Base-by-base conservation (phyloP, 2,113 vertebrate species). In the Paramormyrops kingsleyae region DNA sequence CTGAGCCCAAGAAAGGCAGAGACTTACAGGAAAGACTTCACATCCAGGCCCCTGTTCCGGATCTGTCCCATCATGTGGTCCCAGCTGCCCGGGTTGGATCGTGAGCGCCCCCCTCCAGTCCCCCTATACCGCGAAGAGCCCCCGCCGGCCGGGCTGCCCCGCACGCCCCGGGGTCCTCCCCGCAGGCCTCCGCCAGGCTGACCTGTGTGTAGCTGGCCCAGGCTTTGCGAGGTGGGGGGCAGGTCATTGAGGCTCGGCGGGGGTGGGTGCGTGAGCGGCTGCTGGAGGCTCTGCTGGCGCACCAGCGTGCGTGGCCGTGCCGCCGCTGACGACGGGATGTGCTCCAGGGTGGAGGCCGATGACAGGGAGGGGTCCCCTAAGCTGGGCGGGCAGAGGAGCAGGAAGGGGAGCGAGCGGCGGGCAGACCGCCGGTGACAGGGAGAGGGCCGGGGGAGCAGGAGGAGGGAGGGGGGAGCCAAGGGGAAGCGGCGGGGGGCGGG, bases 21-120 rank as follows among this genome's bases (percentile, higher is more conserved):
- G 87, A 99, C 98, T 99, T 97, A 99, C 98, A 99, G 96, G 94
- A 99, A 99, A 93, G 98, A 99, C 95, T 98, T 99, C 96, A 99
- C 97, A 92, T 99, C 98, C 96, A 99, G 96, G 96, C 98, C 98
- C 17, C 97, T 97, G 94, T 97, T 99, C 94, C 97, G 97, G 93
- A 99, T 98, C 95, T 99, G 97, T 94, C 98, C 97, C 97, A 99
- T 98, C 97, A 99, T 96, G 94, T 98, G 97, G 96, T 99, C 98
- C 98, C 97, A 99, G 96, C 98, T 99, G 94, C 98, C 98, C 0
- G 98, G 97, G 92, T 96, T 97, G 93, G 95, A 97, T 88, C 95
- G 95, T 89, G 96, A 95, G 93, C 95, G 96, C 92, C 96, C 96
- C 46, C 96, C 97, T 27, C 96, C 97, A 47, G 96, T 95, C 89